Evolutionary conservation across 2,888 invertebrate genomes (phyloP).

Genomic region (Troilus luridus): DNA sequence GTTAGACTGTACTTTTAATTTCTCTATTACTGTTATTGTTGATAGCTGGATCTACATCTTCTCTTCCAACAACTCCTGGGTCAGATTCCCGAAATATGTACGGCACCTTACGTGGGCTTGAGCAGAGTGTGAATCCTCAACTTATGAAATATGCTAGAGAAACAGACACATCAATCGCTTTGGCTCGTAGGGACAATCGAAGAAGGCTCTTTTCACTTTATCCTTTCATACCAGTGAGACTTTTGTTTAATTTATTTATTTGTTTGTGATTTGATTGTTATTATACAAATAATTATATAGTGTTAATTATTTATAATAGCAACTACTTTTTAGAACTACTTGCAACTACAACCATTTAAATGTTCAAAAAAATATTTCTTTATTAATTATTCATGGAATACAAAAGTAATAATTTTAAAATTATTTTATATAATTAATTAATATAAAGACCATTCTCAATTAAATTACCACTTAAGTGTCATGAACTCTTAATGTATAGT

Average conservation of each 20-base stretch:
- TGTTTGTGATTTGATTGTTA: background rate
- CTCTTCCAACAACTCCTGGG: constrained; percentile 69
- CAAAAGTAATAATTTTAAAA: too few species aligned
- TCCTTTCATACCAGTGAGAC: constrained; percentile 72
- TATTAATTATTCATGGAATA: too few species aligned
- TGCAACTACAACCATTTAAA: background rate
- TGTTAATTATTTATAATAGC: background rate
- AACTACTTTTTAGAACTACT: background rate
- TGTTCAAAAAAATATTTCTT: background rate
- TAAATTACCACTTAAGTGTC: too few species aligned
- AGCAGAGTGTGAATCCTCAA: constrained; percentile 94
- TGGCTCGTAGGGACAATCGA: constrained; percentile 84
- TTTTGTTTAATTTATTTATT: constrained; percentile 56
- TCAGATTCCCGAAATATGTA: constrained; percentile 71
- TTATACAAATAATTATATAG: background rate
- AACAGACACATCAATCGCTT: constrained; percentile 88
- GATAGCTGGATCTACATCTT: constrained; percentile 65
- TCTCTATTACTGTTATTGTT: constrained; percentile 4
- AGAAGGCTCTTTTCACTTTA: constrained; percentile 84
- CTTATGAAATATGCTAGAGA: constrained; percentile 91
- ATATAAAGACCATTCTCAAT: too few species aligned
- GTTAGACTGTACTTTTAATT: background rate
- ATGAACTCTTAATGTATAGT: too few species aligned
- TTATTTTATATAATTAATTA: too few species aligned
- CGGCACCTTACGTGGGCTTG: constrained; percentile 88